Evolutionary conservation across 64 coral and sea anemone genomes (phyloP), one percentile per base, ranked within the genome.

Genomic region (Actinia tenebrosa): DNA sequence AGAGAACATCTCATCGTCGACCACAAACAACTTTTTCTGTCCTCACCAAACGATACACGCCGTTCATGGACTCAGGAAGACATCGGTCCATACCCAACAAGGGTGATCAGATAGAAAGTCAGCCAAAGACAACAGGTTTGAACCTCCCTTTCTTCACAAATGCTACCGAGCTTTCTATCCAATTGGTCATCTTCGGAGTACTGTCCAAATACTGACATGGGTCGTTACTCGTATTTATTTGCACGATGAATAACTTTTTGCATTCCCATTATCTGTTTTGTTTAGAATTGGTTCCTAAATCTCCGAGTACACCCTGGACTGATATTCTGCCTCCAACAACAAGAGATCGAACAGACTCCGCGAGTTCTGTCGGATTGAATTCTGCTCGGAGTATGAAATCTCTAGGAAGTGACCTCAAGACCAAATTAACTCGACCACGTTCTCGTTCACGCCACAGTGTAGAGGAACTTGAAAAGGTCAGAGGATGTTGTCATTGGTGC

Each of bases 401-500:
- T 3, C 52, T 89, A 22, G 79, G 87, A 30, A 89, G 79, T 82
- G 75, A 79, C 15, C 77, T 92, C 25, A 92, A 92, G 44, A 86
- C 59, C 13, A 92, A 92, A 22, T 75, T 92, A 1, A 66, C 86
- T n/a, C 58, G 90, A 53, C 85, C 90, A 13, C 80, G 85, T 55
- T 82, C 79, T 52, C 90, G 90, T 18, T 87, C 90, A 50, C 84
- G 60, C 10, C 19, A 71, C 2, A 86, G 84, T 44, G 69, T 87
- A 42, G 90, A 92, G 13, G 90, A 87, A 83, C 63, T 92, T 53
- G 90, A 86, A 66, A 86, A 92, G 85, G 90, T 92, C 3, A n/a
- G 19, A 14, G 44, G 3, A 1, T 30, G 30, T 44, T 37, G 14
- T 27, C 7, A 5, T 17, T 79, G 2, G 45, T 53, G 16, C 17